A percentile compares a stretch with the other conserved stretches of the same genome.
Conservation (phyloP, 2,888 invertebrate species). For the Athalia cordata region DNA sequence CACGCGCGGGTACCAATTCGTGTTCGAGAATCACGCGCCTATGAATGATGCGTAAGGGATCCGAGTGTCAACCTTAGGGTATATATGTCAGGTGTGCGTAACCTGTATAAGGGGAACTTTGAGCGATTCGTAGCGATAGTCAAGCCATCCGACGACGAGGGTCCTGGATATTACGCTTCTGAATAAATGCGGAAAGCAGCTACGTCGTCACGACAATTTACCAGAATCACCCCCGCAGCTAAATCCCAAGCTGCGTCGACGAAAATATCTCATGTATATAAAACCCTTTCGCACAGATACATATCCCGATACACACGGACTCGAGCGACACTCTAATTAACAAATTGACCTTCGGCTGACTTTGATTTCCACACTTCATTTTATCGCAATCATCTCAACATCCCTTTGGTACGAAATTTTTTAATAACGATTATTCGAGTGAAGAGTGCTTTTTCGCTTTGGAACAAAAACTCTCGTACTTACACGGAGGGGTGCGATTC, state of each 20-base stretch:
- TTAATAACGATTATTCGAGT: too few species aligned
- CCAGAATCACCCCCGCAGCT: not conserved
- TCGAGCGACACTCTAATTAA: too few species aligned
- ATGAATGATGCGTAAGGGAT: constrained; percentile 31
- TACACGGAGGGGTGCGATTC: not conserved
- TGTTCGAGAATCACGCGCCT: constrained; percentile 24
- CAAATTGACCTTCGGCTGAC: too few species aligned
- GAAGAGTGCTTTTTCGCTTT: too few species aligned
- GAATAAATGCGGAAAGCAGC: constrained; percentile 8
- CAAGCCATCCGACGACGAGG: constrained; percentile 13
- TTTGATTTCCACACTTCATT: too few species aligned
- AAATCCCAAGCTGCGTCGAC: too few species aligned
- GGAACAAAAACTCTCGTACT: too few species aligned
- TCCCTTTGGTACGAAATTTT: too few species aligned
- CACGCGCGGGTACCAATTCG: constrained; percentile 22
- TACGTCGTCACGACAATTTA: constrained; percentile 4
- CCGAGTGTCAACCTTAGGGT: constrained; percentile 11
- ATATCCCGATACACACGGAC: too few species aligned
- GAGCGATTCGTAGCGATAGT: constrained; percentile 9
- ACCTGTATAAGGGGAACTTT: not conserved
- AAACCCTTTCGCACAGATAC: too few species aligned
- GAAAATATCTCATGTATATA: too few species aligned
- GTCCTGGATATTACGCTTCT: constrained; percentile 15
- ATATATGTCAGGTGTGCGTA: not conserved
- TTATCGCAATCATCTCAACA: too few species aligned